Evolutionary conservation across 2,113 vertebrate species (phyloP), one percentile per base, ranked within the genome.

Genomic region (Caracal caracal): DNA sequence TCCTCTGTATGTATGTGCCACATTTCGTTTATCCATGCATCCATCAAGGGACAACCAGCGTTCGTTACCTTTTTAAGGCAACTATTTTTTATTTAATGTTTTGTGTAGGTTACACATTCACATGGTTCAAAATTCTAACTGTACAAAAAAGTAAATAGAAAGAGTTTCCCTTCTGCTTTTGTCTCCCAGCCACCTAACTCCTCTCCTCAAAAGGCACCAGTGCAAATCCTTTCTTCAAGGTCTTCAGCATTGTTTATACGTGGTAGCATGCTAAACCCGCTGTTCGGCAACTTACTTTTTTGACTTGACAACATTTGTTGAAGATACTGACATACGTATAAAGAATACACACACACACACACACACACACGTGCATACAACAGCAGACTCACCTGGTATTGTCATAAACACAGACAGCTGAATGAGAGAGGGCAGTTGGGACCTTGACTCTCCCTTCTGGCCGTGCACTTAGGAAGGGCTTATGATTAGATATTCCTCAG

Each of bases 11-110:
- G 8, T 12, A 63, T 51, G 22, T 37, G 33, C 37, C 24, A 65
- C 24, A 73, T 47, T 93, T 90, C 68, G 6, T 59, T 94, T 87
- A 75, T 33, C 17, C 10, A 88, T 49, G 83, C 22, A 63, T 49
- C 56, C 43, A 22, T 49, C 28, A 70, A 53, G 20, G 16, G 49
- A 51, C 3, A 61, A n/a, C 6, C 24, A 71, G 2, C 47, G 5
- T 66, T 59, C 19, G 28, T 81, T 92, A 80, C 53, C 53, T 89
- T 95, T 96, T 80, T 83, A 94, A 90, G 75, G 53, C 33, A 79
- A 78, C 22, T 83, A 33, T 87, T 88, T 90, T 63, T 78, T 71
- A 35, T 61, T 28, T 22, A 51, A 6, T 82, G 12, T 68, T 90
- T 87, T 70, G 20, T 51, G 5, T 71, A 47, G 53, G 17, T 71